These are phyloP conservation scores for Campopleginae sp. DNA, from an alignment of 2,888 invertebrate species.

Conservation along the genomic window DNA sequence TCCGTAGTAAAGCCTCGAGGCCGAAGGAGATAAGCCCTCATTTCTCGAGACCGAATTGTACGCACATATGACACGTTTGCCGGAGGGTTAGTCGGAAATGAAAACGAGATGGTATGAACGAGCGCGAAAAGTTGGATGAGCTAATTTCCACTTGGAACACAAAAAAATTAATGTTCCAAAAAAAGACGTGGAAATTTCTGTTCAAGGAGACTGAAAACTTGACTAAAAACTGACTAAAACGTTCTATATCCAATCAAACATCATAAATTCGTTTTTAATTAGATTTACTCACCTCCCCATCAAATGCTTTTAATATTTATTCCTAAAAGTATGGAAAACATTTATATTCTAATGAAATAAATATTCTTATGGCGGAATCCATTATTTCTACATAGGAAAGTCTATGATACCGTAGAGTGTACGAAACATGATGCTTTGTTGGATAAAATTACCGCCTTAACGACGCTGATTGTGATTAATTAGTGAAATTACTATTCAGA, in stretches of 20 bases:
- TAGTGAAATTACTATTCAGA: not conserved
- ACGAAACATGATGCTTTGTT: not conserved
- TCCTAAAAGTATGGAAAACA: not conserved
- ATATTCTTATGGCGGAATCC: not conserved
- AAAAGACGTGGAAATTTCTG: not conserved
- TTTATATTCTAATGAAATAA: not conserved
- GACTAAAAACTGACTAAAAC: not conserved
- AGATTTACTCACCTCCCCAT: not conserved
- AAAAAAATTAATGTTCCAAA: constrained; percentile 10
- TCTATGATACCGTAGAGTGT: not conserved
- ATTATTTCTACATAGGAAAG: not conserved
- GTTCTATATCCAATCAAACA: not conserved
- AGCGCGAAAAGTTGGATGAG: constrained; percentile 63
- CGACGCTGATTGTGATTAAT: not conserved
- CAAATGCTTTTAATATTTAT: not conserved
- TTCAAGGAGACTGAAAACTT: not conserved
- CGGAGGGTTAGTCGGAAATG: constrained; percentile 68
- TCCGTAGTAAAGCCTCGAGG: constrained; percentile 51
- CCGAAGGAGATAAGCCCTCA: constrained; percentile 39
- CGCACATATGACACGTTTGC: constrained; percentile 34
- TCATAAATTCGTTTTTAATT: not conserved
- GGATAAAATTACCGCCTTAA: not conserved
- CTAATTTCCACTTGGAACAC: constrained; percentile 23
- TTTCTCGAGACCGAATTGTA: constrained; percentile 47
- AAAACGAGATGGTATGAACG: constrained; percentile 75